Evolutionary conservation across 53 echinoderm and acorn worm genomes (phyloP).

Genomic region (Zoroaster sp.): DNA sequence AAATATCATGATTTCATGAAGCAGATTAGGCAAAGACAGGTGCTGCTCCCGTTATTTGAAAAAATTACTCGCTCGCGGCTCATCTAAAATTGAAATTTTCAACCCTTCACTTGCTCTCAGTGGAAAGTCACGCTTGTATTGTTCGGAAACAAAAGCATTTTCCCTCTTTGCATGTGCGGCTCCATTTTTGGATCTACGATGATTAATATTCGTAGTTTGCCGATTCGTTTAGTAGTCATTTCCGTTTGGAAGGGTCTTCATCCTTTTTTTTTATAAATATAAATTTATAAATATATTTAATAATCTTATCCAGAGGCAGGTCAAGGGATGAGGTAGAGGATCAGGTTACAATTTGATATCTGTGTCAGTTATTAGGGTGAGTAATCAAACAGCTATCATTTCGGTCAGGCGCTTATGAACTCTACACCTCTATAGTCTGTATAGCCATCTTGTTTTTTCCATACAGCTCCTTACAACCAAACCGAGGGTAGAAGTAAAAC

Average conservation of each 20-base stretch:
- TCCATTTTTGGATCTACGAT: neutral
- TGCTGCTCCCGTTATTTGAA: neutral
- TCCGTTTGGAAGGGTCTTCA: neutral
- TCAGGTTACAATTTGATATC: neutral
- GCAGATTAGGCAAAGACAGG: neutral
- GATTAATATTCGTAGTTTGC: neutral
- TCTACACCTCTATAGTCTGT: too few relatives aligned
- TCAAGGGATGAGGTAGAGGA: neutral
- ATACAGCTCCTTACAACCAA: too few relatives aligned
- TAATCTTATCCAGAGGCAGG: neutral
- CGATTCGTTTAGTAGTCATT: neutral
- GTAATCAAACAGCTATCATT: neutral
- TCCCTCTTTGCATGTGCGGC: neutral
- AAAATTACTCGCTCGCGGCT: neutral
- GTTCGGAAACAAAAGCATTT: neutral
- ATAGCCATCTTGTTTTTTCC: too few relatives aligned
- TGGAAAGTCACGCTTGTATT: neutral
- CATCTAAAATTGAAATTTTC: neutral
- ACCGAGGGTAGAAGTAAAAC: too few relatives aligned
- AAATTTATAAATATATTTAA: too few relatives aligned
- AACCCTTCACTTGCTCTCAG: neutral
- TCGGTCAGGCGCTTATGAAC: neutral
- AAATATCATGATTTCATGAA: too few relatives aligned
- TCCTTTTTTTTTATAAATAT: too few relatives aligned
- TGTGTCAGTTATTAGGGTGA: neutral